Evolutionary conservation across 92 coral and sea anemone genomes (phyloP).

Genomic region (Galaxea fascicularis): DNA sequence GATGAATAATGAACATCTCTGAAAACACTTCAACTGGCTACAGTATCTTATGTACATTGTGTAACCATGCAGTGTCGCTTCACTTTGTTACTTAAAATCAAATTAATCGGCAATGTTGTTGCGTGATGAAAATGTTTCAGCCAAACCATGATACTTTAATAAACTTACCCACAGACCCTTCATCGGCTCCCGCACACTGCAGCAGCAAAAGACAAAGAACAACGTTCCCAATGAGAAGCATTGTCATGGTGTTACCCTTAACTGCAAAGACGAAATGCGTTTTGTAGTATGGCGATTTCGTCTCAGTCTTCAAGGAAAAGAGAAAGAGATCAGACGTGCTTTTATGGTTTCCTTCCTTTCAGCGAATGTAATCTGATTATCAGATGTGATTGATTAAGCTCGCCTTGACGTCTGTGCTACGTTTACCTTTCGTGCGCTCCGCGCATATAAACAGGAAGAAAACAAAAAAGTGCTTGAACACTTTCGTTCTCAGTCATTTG

Average conservation of each 20-base stretch:
- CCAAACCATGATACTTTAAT: neutral
- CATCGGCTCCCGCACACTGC: neutral
- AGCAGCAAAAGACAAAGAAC: slow-evolving; percentile 14
- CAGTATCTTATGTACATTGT: neutral
- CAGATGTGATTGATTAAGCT: slow-evolving; percentile 7
- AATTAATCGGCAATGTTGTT: neutral
- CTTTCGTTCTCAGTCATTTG: neutral
- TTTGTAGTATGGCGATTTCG: neutral
- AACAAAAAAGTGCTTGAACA: neutral
- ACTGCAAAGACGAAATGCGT: neutral
- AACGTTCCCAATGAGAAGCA: neutral
- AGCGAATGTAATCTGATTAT: slow-evolving; percentile 10
- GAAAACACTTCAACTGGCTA: neutral
- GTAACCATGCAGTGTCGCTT: too few relatives aligned
- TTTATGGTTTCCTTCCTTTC: slow-evolving; percentile 17
- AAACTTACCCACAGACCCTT: slow-evolving; percentile 15
- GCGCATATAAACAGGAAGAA: neutral
- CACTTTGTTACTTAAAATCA: too few relatives aligned
- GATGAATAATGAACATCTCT: neutral
- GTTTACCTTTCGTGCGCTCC: neutral
- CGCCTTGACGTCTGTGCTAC: neutral
- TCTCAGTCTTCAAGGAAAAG: neutral
- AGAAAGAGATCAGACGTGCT: slow-evolving; percentile 23
- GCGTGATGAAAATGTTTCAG: neutral
- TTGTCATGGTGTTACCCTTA: neutral